Evolutionary conservation across 1,140 invertebrate species (phyloP), one percentile per base, ranked within the genome.

Genomic region (Batillaria attramentaria): DNA sequence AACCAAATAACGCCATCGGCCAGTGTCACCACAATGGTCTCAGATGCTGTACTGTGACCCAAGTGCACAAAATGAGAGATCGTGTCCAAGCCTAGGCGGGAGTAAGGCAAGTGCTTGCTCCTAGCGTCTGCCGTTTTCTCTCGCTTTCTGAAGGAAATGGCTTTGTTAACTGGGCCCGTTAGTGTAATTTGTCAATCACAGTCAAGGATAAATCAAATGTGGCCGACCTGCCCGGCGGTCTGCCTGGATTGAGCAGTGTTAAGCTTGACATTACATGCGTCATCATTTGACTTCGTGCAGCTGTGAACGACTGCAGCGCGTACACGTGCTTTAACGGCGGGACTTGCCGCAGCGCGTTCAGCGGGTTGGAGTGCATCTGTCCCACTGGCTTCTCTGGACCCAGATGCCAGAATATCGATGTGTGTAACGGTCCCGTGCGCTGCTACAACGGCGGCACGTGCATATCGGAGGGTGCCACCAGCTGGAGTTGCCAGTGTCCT

Each of bases 371-470:
- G 0, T 79, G 78, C 35, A 57, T 46, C 13, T 79, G 78, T 46
- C n/a, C 46, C 43, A 41, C 50, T 0, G 78, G 57, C 10, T 79
- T 39, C 41, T 41, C 72, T 24, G 78, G 78, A 75, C 35, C 75
- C 46, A 60, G 72, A 24, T 50, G 31, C 33, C 41, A 75, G 24
- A 80, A 82, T 20, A 78, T 80, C 77, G 72, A n/a, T n/a, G n/a
- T 72, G 31, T 85, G 84, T 75, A 8, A n/a, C n/a, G n/a, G 28
- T 20, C 72, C 75, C 5, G 28, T n/a, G 41, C 79, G 83, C 13
- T 84, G 83, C 42, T 43, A 70, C 60, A 80, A 81, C 73, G 76
- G 76, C 42, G 83, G 78, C 3, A 79, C 46, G 41, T 84, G 84
- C 39, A 1, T 24, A n/a, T 70, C 72, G 28, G 74, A 60, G 41